These are phyloP conservation scores for Drosophila sp. DNA, from an alignment of 1,140 invertebrate genomes.

Conservation along the genomic window DNA sequence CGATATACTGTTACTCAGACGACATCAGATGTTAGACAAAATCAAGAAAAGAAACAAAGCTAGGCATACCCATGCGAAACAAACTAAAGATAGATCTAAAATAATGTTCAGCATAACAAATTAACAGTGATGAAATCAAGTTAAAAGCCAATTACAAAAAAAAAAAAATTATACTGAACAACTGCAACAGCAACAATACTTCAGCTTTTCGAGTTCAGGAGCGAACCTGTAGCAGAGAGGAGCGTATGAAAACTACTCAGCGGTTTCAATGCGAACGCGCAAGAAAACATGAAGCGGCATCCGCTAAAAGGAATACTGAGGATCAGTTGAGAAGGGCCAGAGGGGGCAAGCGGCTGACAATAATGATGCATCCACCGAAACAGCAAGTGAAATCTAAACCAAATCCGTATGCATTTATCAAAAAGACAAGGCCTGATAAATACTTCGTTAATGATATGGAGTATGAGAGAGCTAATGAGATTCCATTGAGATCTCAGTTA, in stretches of 20 bases:
- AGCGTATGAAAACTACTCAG: not conserved
- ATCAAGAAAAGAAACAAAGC: not conserved
- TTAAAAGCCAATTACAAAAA: conserved; percentile 31
- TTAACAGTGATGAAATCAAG: conserved; percentile 44
- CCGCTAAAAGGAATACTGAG: conserved; percentile 45
- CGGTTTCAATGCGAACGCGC: conserved; percentile 51
- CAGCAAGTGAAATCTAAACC: not conserved
- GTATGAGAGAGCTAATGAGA: conserved; percentile 14
- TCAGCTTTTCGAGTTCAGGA: not conserved
- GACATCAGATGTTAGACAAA: not conserved
- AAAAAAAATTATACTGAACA: not conserved
- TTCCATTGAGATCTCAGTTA: conserved; percentile 39
- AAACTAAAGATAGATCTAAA: conserved; percentile 23
- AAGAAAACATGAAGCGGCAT: conserved; percentile 40
- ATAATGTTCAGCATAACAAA: conserved; percentile 5
- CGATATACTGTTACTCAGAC: not conserved
- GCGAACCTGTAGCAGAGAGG: conserved; percentile 6
- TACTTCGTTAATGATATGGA: not conserved
- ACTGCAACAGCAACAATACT: conserved; percentile 17
- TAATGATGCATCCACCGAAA: not conserved
- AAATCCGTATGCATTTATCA: not conserved
- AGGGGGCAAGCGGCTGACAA: not conserved
- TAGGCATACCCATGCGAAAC: conserved; percentile 13
- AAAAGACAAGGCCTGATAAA: not conserved
- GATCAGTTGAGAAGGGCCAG: conserved; percentile 23